Evolutionary conservation across 2,888 invertebrate species (phyloP), one percentile per base, ranked within the genome.

Genomic region (Cheilosia variabilis): DNA sequence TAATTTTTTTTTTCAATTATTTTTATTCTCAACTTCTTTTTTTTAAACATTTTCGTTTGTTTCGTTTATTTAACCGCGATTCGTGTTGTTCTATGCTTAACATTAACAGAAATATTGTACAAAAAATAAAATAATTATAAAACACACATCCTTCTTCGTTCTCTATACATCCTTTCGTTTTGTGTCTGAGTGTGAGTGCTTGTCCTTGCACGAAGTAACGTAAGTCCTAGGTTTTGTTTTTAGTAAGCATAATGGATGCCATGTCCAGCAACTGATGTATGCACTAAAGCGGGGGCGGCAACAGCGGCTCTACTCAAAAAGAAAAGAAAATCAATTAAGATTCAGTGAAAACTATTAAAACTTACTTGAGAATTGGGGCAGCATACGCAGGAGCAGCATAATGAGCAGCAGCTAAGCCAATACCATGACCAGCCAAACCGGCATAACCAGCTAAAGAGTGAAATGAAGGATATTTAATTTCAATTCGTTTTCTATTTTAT

Each of bases 221-320:
- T 75, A 62, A 81, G 9, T 84, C 57, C 57, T 72, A 62, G 13
- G 1, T 68, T 68, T 88, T 91, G 9, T 2, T 68, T 68, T 88
- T 91, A 92, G 88, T 92, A 92, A 78, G 91, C 92, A 89, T 91
- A 92, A 82, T 92, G 92, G 24, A 91, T 89, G 87, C 92, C 92
- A 89, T 92, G 92, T 76, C 92, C 92, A 52, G 91, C 90, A 87
- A 92, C 91, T 76, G 92, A 91, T 89, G 92, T 90, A 88, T 92
- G 92, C 87, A 92, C 91, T 87, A 92, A 87, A 55, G 91, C 91
- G 78, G 92, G 92, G 45, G 91, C 90, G 87, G 91, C 91, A 47
- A 91, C 89, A 75, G 91, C 91, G 87, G 91, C 89, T 87, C 91
- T 92, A 78, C 24, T 60, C 7, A 58, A 52, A 57, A 57, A 6